Evolutionary conservation across 2,797 vertebrate species (phyloP), one percentile per base, ranked within the genome.

Genomic region (Xiphophorus birchmanni): DNA sequence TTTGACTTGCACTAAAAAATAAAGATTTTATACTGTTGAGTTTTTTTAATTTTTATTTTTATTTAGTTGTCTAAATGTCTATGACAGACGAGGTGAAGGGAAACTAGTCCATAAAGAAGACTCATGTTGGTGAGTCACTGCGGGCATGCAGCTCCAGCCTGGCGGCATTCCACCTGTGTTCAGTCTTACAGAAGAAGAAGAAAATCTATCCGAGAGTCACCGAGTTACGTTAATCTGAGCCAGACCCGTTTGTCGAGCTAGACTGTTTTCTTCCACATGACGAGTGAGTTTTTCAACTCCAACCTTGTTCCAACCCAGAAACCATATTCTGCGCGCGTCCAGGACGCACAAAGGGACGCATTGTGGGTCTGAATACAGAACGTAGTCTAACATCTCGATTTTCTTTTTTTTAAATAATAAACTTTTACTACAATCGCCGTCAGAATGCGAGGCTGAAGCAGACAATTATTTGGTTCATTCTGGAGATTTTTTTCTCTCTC

Each of bases 191-290:
- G 32, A 29, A 72, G 79, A 32, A 75, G 37, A 26, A 74, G 79
- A 88, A 86, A 86, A 76, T 75, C 82, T 69, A 73, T 76, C n/a
- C 69, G 29, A 45, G 42, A 81, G 85, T 80, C 65, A 26, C n/a
- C 1, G 76, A n/a, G 84, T 78, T 77, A 76, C 12, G 75, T 82
- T 84, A 47, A 79, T 42, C 54, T 32, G 47, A 21, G 74, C 47
- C 72, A 75, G 92, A 96, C 96, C 86, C 47, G 95, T 96, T 89
- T 87, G 90, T 95, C 95, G 17, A 84, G 95, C 90, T 82, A 0
- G 85, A 73, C 91, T 29, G 87, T 94, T 87, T 93, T 84, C 87
- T 84, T 54, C 17, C 48, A 90, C 86, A 84, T 88, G 90, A 85
- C 83, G 84, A 69, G 80, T 74, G 78, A 85, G 78, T 82, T 42